Percentiles rank a stretch among this genome's conserved stretches.
Conservation (phyloP, 2,113 vertebrate genomes). For the Chloropsis cyanopogon region DNA sequence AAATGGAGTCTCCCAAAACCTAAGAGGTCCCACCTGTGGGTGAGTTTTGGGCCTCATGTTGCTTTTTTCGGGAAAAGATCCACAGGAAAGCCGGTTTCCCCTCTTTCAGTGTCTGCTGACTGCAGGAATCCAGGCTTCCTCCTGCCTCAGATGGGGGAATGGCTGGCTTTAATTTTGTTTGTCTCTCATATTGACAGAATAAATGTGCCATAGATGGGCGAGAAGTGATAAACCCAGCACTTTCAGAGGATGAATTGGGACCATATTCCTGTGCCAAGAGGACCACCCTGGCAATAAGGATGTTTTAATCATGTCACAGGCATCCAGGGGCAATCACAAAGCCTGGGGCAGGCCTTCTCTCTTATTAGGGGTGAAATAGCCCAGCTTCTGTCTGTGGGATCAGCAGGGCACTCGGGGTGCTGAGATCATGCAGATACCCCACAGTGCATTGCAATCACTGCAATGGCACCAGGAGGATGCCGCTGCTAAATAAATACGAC, state of each 20-base stretch:
- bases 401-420: accelerated
- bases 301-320: not conserved
- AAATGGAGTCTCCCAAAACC: not conserved
- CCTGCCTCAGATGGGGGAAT: not conserved
- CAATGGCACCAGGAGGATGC: not conserved
- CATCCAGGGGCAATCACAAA: not conserved
- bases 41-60: not conserved
- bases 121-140: not conserved
- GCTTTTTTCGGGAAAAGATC: not conserved
- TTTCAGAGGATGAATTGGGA: not conserved
- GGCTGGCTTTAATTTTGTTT: not conserved
- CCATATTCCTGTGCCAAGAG: not conserved
- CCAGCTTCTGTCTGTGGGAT: not conserved
- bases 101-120: accelerated
- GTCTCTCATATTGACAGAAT: not conserved
- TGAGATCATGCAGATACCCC: accelerated
- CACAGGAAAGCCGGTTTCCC: not conserved
- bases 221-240: not conserved
- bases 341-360: not conserved
- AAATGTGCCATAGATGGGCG: not conserved
- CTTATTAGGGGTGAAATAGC: not conserved
- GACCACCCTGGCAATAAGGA: not conserved
- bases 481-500: not conserved
- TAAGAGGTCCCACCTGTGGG: too few species aligned
- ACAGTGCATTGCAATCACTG: not conserved